Percentiles rank a stretch among this genome's conserved stretches.
phyloP scores from a whole-genome alignment of 2,113 vertebrate genomes.

The Natator depressus region DNA sequence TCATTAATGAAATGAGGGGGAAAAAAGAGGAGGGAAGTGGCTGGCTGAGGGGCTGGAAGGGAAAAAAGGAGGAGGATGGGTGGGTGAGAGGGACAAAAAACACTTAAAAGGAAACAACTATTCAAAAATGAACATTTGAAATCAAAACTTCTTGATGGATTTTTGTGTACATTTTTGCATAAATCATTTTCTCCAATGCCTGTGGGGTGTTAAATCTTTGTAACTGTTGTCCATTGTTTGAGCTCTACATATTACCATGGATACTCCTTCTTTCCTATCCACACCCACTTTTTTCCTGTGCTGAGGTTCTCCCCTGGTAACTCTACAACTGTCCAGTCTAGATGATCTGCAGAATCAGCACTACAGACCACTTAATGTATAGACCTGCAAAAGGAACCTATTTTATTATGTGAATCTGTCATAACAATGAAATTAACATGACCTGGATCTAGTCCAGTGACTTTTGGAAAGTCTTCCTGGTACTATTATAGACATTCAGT shows the following conservation, averaged over 20 bases:
- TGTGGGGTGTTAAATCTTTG: neutral
- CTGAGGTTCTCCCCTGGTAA: neutral
- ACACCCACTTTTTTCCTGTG: neutral
- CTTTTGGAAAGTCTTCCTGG: neutral
- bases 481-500: neutral
- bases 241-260: neutral
- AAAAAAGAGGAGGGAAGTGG: neutral
- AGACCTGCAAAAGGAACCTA: fast-evolving
- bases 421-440: neutral
- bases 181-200: neutral
- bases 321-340: neutral
- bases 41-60: neutral
- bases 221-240: neutral
- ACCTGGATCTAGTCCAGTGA: neutral
- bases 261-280: neutral
- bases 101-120: no score
- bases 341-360: neutral
- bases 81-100: neutral
- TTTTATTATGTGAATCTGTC: neutral
- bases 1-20: neutral
- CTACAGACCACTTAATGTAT: neutral
- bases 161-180: neutral
- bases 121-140: neutral
- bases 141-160: neutral
- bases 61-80: neutral